phyloP scores from a whole-genome alignment of 2,797 vertebrate species.

The Anguilla marmorata region DNA sequence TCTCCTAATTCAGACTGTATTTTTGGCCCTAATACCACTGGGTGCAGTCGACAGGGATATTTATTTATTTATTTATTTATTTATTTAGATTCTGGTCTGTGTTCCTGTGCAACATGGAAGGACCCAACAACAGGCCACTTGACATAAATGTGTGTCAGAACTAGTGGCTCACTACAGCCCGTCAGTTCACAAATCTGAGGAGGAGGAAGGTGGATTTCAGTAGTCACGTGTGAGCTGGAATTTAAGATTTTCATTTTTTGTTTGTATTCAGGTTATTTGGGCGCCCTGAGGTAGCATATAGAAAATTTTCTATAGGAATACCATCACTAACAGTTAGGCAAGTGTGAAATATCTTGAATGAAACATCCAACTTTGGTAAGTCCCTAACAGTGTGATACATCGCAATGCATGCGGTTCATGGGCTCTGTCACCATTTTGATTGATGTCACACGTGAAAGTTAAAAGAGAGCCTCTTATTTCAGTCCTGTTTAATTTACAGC shows the following conservation, averaged over 20 bases:
- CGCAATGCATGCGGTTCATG: neutral
- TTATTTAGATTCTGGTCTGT: slow-evolving; percentile 43
- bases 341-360: neutral
- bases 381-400: neutral
- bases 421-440: neutral
- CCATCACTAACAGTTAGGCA: neutral
- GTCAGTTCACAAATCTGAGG: slow-evolving; percentile 13
- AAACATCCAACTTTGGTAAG: neutral
- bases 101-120: slow-evolving; percentile 46
- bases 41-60: slow-evolving; percentile 20
- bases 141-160: slow-evolving; percentile 47
- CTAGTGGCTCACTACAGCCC: slow-evolving; percentile 27
- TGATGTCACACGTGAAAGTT: neutral
- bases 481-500: neutral
- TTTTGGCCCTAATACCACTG: slow-evolving; percentile 21
- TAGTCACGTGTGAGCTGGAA: neutral
- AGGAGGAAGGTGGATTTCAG: neutral
- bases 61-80: neutral
- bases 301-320: neutral
- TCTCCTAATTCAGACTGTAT: slow-evolving; percentile 2
- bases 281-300: neutral
- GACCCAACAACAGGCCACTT: slow-evolving; percentile 54
- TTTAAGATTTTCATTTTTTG: slow-evolving; percentile 7
- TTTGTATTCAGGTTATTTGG: neutral
- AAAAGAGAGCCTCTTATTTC: neutral